Conservation (phyloP, 2,888 invertebrate species). For the Andrena dorsata region DNA sequence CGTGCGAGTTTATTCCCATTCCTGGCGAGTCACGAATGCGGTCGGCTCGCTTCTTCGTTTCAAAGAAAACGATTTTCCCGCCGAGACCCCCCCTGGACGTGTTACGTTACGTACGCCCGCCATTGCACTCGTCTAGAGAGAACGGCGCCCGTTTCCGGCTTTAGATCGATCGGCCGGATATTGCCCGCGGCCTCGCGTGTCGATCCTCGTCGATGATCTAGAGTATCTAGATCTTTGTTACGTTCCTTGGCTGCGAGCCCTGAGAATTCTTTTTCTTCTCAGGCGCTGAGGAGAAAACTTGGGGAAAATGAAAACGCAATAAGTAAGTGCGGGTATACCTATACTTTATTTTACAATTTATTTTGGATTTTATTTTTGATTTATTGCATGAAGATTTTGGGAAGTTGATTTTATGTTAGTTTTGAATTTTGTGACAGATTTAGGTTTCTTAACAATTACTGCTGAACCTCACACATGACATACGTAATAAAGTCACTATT, state of each 20-base stretch:
- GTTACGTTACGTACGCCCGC: conserved; percentile 35
- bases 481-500: no score
- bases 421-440: no score
- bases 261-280: neutral
- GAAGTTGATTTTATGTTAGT: no score
- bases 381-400: no score
- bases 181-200: conserved; percentile 39
- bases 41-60: conserved; percentile 8
- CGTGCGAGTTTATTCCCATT: conserved; percentile 41
- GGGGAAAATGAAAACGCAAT: no score
- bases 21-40: conserved; percentile 29
- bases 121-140: conserved; percentile 7
- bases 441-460: no score
- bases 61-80: conserved; percentile 45
- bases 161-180: conserved; percentile 48
- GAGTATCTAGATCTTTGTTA: conserved; percentile 37
- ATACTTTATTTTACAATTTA: no score
- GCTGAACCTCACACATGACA: no score
- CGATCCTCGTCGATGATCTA: conserved; percentile 32
- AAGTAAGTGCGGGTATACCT: no score
- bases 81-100: neutral
- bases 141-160: conserved; percentile 41
- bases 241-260: neutral
- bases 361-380: no score
- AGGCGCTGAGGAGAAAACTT: neutral